Evolutionary conservation across 1,140 invertebrate species (phyloP), one percentile per base, ranked within the genome.

Genomic region (Atta texana): DNA sequence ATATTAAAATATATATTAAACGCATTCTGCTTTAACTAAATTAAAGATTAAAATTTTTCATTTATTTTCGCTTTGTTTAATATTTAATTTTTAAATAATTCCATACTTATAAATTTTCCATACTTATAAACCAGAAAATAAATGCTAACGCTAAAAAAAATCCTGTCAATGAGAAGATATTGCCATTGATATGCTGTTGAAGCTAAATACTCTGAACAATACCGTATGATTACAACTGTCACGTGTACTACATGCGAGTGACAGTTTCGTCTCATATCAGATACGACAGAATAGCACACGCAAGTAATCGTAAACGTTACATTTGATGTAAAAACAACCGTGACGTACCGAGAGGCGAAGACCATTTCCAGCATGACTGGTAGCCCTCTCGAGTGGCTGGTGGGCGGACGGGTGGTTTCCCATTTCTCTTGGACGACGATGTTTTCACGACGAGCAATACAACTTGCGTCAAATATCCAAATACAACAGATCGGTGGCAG

Each of bases 341-440:
- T 3, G 78, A 94, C 93, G 34, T 95, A 95, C 95, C 94, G 95
- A 95, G 82, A 95, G 90, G 85, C 95, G 94, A 91, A 95, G 91
- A 88, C 92, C 94, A 91, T 95, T 95, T 90, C 93, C 93, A 90
- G 91, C 87, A 90, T 94, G 93, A 89, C 91, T 93, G 89, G 93
- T 92, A 85, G 95, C 95, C 92, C 96, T 95, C 89, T 97, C 96
- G 89, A 97, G 95, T 75, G 96, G 96, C 91, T 97, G 96, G 94
- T 97, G 97, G 90, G 96, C 96, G 68, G 97, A 97, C 86, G 96
- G 96, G 94, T 97, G 96, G 94, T 97, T 97, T 88, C 97, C 97
- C 97, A 97, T 97, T 91, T 94, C 85, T 91, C 81, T 90, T 57
- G 18, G 31, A 28, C 28, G 75, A 57, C 87, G 87, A 94, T 93